These are phyloP conservation scores for Oncorhynchus gorbuscha DNA, from an alignment of 2,113 vertebrate species.

Conservation along the genomic window DNA sequence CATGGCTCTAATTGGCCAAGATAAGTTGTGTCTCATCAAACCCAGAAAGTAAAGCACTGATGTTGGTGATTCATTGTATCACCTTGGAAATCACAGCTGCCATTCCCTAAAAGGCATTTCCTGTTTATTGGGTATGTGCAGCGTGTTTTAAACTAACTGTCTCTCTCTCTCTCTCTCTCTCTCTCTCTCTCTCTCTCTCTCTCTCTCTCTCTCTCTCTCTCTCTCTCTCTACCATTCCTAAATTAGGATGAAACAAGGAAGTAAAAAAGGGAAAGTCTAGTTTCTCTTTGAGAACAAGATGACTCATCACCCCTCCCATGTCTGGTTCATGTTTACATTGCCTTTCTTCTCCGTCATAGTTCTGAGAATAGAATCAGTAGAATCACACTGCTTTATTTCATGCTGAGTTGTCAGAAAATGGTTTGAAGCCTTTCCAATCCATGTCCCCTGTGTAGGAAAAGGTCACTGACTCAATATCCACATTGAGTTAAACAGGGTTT, in stretches of 20 bases:
- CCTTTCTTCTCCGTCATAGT: neutral
- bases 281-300: no score
- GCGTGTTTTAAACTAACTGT: no score
- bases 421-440: neutral
- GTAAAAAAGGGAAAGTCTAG: no score
- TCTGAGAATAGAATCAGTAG: neutral
- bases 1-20: neutral
- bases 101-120: neutral
- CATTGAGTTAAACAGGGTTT: neutral
- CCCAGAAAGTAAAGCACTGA: neutral
- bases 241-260: no score
- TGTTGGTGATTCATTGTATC: neutral
- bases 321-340: no score
- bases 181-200: no score
- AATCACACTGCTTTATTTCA: neutral
- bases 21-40: neutral
- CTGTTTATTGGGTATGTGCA: neutral
- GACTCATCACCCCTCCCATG: no score
- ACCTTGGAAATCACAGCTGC: neutral
- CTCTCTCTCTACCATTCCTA: no score
- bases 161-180: no score
- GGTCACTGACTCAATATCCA: no score
- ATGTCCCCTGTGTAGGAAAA: neutral
- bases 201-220: no score
- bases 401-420: neutral